A percentile compares a stretch with the other conserved stretches of the same genome.
Evolutionary conservation across 2,797 vertebrate species (phyloP).

Genomic region (Loris lydekkerianus): DNA sequence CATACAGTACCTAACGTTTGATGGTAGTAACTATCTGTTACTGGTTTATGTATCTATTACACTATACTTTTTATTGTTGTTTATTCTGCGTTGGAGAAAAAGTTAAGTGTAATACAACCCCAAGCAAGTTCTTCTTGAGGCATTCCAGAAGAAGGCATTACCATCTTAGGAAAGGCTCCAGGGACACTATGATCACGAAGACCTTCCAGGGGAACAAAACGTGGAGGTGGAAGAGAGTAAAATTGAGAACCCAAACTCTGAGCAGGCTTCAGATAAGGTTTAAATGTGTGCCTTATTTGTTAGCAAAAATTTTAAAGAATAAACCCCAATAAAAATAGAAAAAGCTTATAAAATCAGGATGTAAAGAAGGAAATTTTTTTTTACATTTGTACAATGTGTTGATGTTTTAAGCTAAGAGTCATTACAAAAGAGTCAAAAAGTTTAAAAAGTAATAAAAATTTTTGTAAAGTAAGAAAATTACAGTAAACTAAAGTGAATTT

Average conservation of each 20-base stretch:
- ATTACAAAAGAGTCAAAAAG: not conserved
- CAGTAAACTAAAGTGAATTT: not conserved
- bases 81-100: not conserved
- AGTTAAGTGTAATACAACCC: not conserved
- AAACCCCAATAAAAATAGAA: not conserved
- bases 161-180: not conserved
- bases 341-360: not conserved
- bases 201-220: not conserved
- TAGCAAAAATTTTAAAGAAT: not conserved
- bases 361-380: not conserved
- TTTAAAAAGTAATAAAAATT: not conserved
- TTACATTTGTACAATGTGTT: not conserved
- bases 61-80: not conserved
- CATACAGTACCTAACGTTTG: not conserved
- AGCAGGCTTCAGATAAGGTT: not conserved
- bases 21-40: not conserved
- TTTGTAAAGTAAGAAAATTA: not conserved
- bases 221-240: not conserved
- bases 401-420: not conserved
- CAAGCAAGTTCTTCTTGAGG: not conserved
- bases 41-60: not conserved
- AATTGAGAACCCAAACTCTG: not conserved
- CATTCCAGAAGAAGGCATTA: not conserved
- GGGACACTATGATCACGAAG: not conserved
- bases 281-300: not conserved